Evolutionary conservation across 1,140 invertebrate species (phyloP).

Genomic region (Bacillus rossius): DNA sequence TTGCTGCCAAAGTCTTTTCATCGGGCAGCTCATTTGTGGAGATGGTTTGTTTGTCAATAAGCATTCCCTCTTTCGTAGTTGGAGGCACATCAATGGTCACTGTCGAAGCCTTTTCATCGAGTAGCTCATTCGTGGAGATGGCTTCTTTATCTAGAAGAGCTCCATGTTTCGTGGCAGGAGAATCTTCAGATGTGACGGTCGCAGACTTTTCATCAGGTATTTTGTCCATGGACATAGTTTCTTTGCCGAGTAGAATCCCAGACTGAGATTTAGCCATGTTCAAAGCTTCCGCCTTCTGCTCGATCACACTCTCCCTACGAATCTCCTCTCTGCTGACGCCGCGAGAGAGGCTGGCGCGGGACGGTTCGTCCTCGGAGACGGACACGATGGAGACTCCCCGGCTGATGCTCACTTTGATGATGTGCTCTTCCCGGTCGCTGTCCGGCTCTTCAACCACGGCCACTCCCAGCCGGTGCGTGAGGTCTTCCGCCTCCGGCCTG

Average conservation of each 20-base stretch:
- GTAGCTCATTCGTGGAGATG: too few species aligned
- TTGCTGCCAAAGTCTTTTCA: too few species aligned
- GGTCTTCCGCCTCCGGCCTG: conserved; percentile 5
- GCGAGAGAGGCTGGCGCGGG: conserved; percentile 44
- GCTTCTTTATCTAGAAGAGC: neutral
- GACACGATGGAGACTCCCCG: conserved; percentile 57
- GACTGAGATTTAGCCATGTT: neutral
- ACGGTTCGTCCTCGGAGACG: conserved; percentile 55
- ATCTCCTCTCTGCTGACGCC: conserved; percentile 52
- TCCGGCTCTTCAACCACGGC: conserved; percentile 46
- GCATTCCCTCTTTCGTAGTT: neutral
- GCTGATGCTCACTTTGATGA: conserved; percentile 37
- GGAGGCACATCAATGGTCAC: too few species aligned
- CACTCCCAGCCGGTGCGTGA: neutral
- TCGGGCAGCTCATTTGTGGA: too few species aligned
- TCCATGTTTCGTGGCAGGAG: neutral
- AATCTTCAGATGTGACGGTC: too few species aligned
- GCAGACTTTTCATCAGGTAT: too few species aligned
- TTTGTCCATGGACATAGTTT: too few species aligned
- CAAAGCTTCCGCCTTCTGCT: neutral
- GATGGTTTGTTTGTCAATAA: too few species aligned
- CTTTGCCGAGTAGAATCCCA: too few species aligned
- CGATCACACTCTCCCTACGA: conserved; percentile 13
- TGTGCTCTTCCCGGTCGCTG: neutral
- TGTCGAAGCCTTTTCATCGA: too few species aligned